Conservation (phyloP, 2,888 invertebrate genomes). For the Chymomyza amoena region DNA sequence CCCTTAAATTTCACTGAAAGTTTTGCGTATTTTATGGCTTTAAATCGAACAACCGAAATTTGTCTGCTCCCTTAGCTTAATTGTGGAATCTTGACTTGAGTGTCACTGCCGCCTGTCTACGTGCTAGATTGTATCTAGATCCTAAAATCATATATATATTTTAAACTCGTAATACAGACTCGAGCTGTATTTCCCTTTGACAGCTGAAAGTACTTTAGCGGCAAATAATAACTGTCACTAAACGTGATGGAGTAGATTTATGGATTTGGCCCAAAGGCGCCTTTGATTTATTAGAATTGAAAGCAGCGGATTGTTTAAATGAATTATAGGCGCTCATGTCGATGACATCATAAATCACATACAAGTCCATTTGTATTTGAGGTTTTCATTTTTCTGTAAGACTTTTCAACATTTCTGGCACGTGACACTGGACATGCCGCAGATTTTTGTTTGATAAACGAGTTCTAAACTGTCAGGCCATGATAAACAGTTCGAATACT, state of each 20-base stretch:
- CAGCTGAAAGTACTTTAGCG: constrained; percentile 27
- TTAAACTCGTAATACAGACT: not conserved
- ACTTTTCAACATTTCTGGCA: constrained; percentile 36
- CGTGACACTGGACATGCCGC: constrained; percentile 35
- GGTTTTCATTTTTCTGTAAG: not conserved
- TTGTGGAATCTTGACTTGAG: too few relatives aligned
- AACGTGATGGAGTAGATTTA: constrained; percentile 66
- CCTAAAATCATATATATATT: not conserved
- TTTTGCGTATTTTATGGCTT: not conserved
- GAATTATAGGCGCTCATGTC: constrained; percentile 58
- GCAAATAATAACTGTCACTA: constrained; percentile 66
- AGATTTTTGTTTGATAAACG: not conserved
- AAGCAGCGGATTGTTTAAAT: constrained; percentile 41
- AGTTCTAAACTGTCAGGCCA: not conserved
- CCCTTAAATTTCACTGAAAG: not conserved
- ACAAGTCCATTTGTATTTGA: constrained; percentile 49
- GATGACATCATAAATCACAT: constrained; percentile 57
- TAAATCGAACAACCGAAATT: not conserved
- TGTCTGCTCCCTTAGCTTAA: not conserved
- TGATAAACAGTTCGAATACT: not conserved
- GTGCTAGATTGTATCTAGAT: not conserved
- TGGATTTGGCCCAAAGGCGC: constrained; percentile 14
- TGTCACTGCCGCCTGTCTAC: not conserved
- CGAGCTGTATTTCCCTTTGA: not conserved
- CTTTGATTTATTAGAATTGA: constrained; percentile 45